These are phyloP conservation scores for Theretra japonica DNA, from an alignment of 2,888 invertebrate species.

Conservation along the genomic window DNA sequence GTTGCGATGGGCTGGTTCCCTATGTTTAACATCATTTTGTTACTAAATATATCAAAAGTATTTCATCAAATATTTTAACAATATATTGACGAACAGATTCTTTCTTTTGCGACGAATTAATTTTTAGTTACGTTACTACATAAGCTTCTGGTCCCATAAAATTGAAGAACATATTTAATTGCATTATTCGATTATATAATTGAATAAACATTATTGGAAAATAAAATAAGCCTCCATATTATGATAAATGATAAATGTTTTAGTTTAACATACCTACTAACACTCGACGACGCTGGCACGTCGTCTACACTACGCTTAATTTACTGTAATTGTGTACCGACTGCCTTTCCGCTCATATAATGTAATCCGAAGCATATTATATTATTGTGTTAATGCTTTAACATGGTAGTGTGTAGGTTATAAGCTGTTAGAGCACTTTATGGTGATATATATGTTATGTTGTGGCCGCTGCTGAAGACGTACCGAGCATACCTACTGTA, in stretches of 20 bases:
- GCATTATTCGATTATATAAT: not conserved
- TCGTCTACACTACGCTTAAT: conserved; percentile 20
- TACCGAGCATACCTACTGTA: not conserved
- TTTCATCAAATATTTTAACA: not conserved
- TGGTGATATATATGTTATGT: not conserved
- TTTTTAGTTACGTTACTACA: not conserved
- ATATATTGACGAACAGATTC: not conserved
- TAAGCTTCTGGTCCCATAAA: not conserved
- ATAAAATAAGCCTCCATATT: not conserved
- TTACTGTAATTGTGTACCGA: not conserved
- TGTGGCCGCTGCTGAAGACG: conserved; percentile 3
- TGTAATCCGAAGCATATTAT: conserved; percentile 5
- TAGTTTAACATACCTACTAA: conserved; percentile 15
- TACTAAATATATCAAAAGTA: not conserved
- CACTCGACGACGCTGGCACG: conserved; percentile 17
- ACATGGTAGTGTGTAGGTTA: conserved; percentile 21
- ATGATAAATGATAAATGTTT: not conserved
- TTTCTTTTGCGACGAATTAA: not conserved
- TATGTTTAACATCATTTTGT: not conserved
- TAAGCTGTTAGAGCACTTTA: conserved; percentile 14
- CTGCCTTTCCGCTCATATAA: conserved; percentile 14
- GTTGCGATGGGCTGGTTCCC: not conserved
- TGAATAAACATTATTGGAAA: not conserved
- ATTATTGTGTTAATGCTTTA: conserved; percentile 16
- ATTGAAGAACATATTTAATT: not conserved